Evolutionary conservation across 1,140 invertebrate species (phyloP), one percentile per base, ranked within the genome.

Genomic region (Lycorma delicatula): DNA sequence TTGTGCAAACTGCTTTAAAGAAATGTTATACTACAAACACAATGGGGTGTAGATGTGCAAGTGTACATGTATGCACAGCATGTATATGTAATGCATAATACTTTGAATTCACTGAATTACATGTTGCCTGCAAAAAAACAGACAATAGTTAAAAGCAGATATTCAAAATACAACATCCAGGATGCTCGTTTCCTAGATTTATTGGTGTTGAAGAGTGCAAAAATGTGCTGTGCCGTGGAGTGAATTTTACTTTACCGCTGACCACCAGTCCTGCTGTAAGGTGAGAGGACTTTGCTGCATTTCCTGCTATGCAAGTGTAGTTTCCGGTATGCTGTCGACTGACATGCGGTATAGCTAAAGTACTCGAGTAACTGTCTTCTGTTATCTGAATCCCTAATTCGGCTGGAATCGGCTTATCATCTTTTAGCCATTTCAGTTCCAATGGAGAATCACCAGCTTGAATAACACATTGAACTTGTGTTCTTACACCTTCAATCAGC

Each of bases 261-360:
- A 66, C 65, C 29, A 59, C 55, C 27, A 66, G 56, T 18, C 48
- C 48, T 22, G 60, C 64, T 11, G 65, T 63, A 22, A 60, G 54
- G 46, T 60, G 52, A 27, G 61, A 58, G 5, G 62, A 59, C 23
- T 62, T 63, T 20, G 83, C 84, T 41, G 74, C 71, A 73, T 89
- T 89, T 60, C 75, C 78, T 23, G 82, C 86, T 26, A 79, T 71
- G 70, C 87, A 90, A 13, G 85, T 83, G 69, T 89, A 89, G 66
- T 86, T 83, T 12, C 87, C 87, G 55, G 80, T 74, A 71, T 87
- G 81, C 59, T 76, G 72, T 52, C 54, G 67, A 75, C 77, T 49
- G n/a, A 66, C 63, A 12, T 59, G 69, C 38, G 71, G 68, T 48
- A 82, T 81, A 2, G 72, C 69, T 48, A 81, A 64, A 50, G 78